Base-by-base conservation (phyloP, 2,888 invertebrate genomes). In the Hylaea fasciaria region DNA sequence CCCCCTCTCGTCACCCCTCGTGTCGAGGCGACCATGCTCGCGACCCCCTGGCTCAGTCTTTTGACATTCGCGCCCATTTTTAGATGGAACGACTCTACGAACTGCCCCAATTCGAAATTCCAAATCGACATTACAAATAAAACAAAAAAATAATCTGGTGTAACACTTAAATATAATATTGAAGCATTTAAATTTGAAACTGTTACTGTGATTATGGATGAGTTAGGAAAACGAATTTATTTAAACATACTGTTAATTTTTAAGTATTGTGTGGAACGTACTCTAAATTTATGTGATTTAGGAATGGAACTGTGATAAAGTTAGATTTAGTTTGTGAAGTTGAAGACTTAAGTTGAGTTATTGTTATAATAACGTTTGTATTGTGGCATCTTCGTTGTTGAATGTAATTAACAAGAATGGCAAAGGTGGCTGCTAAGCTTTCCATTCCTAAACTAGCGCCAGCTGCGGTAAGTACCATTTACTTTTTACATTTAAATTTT, bases 41-140 rank as follows among this genome's bases (percentile, higher is more conserved):
- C 86, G 85, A 86, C 87, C 87, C 86, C 83, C 78, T 81, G 46
- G 83, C 80, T 91, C 89, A 91, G 91, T 91, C 91, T 88, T 90
- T 91, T 90, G 91, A 87, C 89, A 87, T 88, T 84, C 91, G 91
- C 90, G 85, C 86, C 88, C 90, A 87, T 89, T 91, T 91, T 91
- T 87, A 90, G 86, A 89, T 90, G 87, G 83, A 89, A 89, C 90
- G 86, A 89, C 73, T 80, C 73, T 76, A 88, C 89, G 88, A 90
- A 87, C 77, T 81, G 77, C 74, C 81, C 76, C 70, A 77, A 81
- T 83, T 80, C 86, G 86, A 88, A 82, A 81, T 70, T 65, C 66
- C 69, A 56, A 65, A 63, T 62, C 72, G 66, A 73, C 54, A 57
- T 66, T 76, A 60, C 61, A 73, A 70, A 69, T 67, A 74, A 70